Base-by-base conservation (phyloP, 1,140 invertebrate species). In the Caenorhabditis latens region DNA sequence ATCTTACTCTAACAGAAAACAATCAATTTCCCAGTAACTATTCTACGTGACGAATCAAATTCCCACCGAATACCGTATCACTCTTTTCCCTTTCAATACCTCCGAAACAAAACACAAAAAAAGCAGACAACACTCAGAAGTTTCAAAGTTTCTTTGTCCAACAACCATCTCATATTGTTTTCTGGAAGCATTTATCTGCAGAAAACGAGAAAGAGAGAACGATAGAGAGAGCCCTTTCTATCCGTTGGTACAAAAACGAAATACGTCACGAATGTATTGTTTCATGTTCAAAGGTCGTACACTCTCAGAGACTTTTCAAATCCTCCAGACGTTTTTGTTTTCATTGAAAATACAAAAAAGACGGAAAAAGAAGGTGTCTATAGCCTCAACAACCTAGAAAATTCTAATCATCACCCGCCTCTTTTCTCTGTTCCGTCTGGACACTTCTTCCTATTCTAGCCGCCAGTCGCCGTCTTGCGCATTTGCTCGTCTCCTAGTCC, bases 401-500 rank as follows among this genome's bases (percentile, higher is more conserved):
- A 40, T 40, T 63, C 61, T 63, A 63, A 63, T 63, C 61, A 63
- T 24, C 61, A 32, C 61, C 61, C 40, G 24, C 11, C n/a, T 63
- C 61, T 63, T 5, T 46, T 71, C 19, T 46, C 32, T 24, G 46
- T 50, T 48, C 46, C 46, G 46, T 79, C n/a, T 63, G 61, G 14
- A 24, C 46, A 19, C 71, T 32, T 50, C 21, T 79, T 79, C 40
- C 42, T 48, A 14, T 46, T 48, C 19, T 46, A 14, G 16, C 46
- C 11, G 24, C 46, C 42, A 16, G 40, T 79, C 5, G 43, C 42
- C 71, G 46, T 79, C 61, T 63, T 24, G 61, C 24, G 43, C 71
- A 50, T 50, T 50, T 50, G 71, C 71, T 79, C 46, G 46, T 79
- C 46, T 53, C 57, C 57, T 58, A 19, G 19, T 58, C 57, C 57